Base-by-base conservation (phyloP, 2,888 invertebrate genomes). In the Lasioglossum pauxillum region DNA sequence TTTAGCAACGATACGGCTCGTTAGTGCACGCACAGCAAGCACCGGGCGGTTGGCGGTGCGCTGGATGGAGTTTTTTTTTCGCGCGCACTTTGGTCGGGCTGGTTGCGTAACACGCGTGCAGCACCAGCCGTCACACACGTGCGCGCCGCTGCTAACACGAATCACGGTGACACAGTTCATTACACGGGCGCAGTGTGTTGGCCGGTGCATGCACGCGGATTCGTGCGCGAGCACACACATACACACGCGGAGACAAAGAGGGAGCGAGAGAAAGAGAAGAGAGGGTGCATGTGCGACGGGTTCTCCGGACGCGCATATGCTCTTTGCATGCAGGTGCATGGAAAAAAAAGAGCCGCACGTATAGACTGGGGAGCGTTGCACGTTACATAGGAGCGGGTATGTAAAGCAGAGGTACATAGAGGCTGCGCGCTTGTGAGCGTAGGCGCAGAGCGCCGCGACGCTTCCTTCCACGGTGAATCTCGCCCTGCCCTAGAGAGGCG, bases 401-500 rank as follows among this genome's bases (percentile, higher is more conserved):
- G 27, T 49, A 23, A 35, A 31, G 31, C 8, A 57, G 60, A n/a
- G 60, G 7, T 64, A 31, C 60, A n/a, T 35, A 74, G 46, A 57
- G 75, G 67, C 31, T 41, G 38, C 2, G 23, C 5, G 46, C 2
- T 16, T 27, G 79, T 44, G 74, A 73, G 75, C 72, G 89, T 75
- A 64, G 84, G 80, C 81, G 83, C 82, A 86, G 75, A 86, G 75
- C 79, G 84, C 81, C 74, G 83, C 80, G 82, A 75, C 83, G 84
- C 82, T 89, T 89, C 89, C 88, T 89, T 88, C 83, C 89, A 90
- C 88, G 88, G 89, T 86, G 88, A 89, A 92, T 91, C 91, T 87
- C 89, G 86, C 84, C 87, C 90, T 90, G 87, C 79, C 81, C 89
- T 75, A 84, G 88, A 89, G 89, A 88, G 84, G 78, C 75, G 31